Evolutionary conservation across 2,113 vertebrate genomes (phyloP).

Genomic region (Cricetomys ansorgei): DNA sequence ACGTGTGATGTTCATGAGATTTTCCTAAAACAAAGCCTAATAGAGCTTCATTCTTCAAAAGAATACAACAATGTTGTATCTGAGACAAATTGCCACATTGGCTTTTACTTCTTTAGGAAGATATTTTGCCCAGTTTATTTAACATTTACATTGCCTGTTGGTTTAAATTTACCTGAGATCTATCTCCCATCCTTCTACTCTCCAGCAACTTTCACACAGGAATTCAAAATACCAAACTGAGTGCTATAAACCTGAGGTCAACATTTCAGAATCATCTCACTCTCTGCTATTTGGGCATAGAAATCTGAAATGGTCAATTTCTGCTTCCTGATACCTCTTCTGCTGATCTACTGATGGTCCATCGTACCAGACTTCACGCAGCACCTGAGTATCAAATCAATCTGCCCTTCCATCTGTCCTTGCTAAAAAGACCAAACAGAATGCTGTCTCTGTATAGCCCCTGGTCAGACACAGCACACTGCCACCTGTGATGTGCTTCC

Average conservation of each 20-base stretch:
- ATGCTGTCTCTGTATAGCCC: no score
- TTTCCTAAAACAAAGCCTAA: not conserved
- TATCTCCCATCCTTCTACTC: not conserved
- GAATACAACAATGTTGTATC: not conserved
- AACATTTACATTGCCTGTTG: not conserved
- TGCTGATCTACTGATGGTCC: not conserved
- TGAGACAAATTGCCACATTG: not conserved
- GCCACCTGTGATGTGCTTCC: not conserved
- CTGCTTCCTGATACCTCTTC: not conserved
- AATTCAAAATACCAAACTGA: not conserved
- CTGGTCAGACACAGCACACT: fast-evolving
- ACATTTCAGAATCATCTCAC: not conserved
- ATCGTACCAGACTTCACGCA: not conserved
- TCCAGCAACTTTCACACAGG: not conserved
- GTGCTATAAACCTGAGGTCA: not conserved
- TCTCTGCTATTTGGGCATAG: no score
- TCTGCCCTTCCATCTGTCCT: not conserved
- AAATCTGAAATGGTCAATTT: fast-evolving
- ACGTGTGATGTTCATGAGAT: not conserved
- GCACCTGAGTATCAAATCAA: not conserved
- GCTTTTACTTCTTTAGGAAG: not conserved
- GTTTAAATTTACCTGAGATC: not conserved
- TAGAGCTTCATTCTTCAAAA: not conserved
- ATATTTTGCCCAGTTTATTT: not conserved
- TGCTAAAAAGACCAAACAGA: not conserved